Base-by-base conservation (phyloP, 2,888 invertebrate genomes). In the Dorcus parallelipipedus region DNA sequence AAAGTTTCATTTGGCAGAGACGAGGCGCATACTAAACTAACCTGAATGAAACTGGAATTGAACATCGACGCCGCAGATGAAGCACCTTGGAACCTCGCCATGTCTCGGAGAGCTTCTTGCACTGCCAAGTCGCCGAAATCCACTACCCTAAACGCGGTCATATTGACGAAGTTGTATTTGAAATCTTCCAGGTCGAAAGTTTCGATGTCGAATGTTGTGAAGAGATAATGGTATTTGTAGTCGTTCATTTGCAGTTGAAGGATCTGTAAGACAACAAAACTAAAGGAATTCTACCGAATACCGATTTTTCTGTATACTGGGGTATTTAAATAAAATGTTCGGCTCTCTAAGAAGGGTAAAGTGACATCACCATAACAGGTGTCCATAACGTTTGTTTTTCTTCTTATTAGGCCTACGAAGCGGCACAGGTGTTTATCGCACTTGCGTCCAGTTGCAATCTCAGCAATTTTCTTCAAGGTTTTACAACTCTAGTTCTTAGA, bases 91-190 rank as follows among this genome's bases (percentile, higher is more conserved):
- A 86, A 89, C 60, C 81, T 80, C 62, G 86, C 85, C 86, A 90
- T 89, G 68, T 88, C 88, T 67, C 86, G 83, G n/a, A 90, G 76
- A 56, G 87, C 82, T 66, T 86, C 85, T 64, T 84, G 82, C 4
- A 88, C 85, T n/a, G 81, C 80, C 8, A 85, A 79, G 75, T 89
- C 86, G 56, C 84, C 84, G 20, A 84, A 82, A 73, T 90, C 88
- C 51, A 90, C 88, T 64, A 92, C 81, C 64, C 91, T 82, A 73
- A 88, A 95, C 0, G 95, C 93, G n/a, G 95, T 95, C 81, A 96
- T 93, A 78, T 96, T 96, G 42, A 95, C 95, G 47, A 90, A 89
- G 74, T 96, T 96, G 81, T 96, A 95, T 73, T 91, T 91, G 78
- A 95, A 96, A 73, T 93, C 93, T 77, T 93, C 93, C 61, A 94